phyloP scores from a whole-genome alignment of 2,888 invertebrate genomes.

The Petrolisthes cinctipes region DNA sequence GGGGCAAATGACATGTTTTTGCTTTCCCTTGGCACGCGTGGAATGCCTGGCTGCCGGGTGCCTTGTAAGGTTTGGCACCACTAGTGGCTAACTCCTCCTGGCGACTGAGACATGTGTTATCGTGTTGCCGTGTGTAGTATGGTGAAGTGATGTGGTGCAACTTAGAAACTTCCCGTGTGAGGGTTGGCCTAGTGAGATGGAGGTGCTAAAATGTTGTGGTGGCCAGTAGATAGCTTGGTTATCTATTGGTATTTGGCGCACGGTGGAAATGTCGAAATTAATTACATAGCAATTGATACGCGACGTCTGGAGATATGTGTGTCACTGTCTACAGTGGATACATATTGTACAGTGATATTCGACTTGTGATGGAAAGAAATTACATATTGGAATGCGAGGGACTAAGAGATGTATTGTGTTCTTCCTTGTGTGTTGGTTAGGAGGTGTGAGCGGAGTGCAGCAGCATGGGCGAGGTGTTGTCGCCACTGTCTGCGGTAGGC shows the following conservation, averaged over 20 bases:
- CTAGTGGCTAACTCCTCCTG: slow-evolving; percentile 38
- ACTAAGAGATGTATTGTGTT: slow-evolving; percentile 17
- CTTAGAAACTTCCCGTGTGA: no score
- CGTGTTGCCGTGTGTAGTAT: slow-evolving; percentile 7
- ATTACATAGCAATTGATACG: no score
- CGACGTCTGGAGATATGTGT: background rate
- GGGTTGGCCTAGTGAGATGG: no score
- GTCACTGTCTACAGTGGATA: background rate
- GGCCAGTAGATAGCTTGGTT: no score
- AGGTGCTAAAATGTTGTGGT: no score
- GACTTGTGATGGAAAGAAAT: background rate
- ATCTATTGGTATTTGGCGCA: no score
- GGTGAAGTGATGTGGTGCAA: background rate
- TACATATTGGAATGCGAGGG: no score
- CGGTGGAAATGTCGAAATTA: no score
- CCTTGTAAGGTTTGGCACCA: slow-evolving; percentile 57
- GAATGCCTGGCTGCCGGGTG: slow-evolving; percentile 49
- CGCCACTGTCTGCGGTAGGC: slow-evolving; percentile 8
- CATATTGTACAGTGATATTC: background rate
- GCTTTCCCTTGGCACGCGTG: slow-evolving; percentile 52
- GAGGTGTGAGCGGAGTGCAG: slow-evolving; percentile 19
- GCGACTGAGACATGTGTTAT: slow-evolving; percentile 45
- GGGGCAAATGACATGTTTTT: slow-evolving; percentile 28
- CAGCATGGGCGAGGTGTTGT: slow-evolving; percentile 31
- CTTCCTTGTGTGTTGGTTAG: slow-evolving; percentile 27